Percentiles rank a stretch among this genome's conserved stretches.
These are phyloP conservation scores for Halcyon smyrnensis DNA, from an alignment of 2,797 vertebrate species.

Conservation along the genomic window DNA sequence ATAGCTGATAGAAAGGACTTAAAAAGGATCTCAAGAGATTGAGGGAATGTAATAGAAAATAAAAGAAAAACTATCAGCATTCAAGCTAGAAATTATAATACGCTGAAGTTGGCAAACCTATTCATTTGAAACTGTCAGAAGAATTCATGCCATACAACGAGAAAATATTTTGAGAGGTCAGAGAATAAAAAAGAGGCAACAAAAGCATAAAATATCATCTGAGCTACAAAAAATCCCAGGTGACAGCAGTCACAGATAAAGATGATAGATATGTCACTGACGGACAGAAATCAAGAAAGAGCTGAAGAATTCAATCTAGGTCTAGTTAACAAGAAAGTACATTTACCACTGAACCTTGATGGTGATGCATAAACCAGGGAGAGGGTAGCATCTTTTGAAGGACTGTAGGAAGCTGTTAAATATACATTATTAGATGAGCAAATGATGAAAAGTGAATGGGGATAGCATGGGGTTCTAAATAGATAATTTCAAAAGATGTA, in stretches of 20 bases:
- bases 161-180: background rate
- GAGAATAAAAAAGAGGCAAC: background rate
- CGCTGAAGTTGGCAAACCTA: background rate
- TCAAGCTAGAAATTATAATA: background rate
- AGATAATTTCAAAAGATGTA: background rate
- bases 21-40: background rate
- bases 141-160: background rate
- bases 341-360: background rate
- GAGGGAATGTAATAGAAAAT: background rate
- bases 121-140: background rate
- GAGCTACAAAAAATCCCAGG: background rate
- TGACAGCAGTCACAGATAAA: background rate
- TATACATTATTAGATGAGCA: background rate
- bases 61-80: background rate
- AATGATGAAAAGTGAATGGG: background rate
- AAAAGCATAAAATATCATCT: background rate
- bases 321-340: background rate
- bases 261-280: background rate
- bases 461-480: background rate
- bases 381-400: background rate
- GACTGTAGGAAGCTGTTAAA: background rate
- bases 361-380: background rate
- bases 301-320: background rate
- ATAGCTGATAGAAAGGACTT: background rate
- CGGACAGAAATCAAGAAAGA: background rate